Percentiles rank a stretch among this genome's conserved stretches.
phyloP scores from a whole-genome alignment of 1,140 invertebrate genomes.

The Sinella curviseta region DNA sequence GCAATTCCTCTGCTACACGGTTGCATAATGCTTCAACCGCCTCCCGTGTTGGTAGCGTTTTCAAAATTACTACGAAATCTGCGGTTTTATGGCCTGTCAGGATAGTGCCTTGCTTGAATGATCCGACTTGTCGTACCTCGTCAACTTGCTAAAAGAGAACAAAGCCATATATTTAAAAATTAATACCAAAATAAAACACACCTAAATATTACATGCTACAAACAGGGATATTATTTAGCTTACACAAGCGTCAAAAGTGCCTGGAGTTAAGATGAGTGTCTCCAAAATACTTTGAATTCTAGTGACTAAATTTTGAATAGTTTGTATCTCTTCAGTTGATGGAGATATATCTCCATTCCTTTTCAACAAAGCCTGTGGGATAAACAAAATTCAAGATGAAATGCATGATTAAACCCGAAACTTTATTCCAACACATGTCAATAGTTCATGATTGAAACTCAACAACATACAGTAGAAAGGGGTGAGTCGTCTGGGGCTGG shows the following conservation, averaged over 20 bases:
- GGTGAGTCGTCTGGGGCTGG: conserved; percentile 35
- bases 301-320: conserved; percentile 87
- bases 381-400: background rate
- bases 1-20: conserved; percentile 80
- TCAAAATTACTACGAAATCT: conserved; percentile 96
- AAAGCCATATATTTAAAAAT: conserved; percentile 1
- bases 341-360: conserved; percentile 87
- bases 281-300: conserved; percentile 90
- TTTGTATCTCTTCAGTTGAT: conserved; percentile 81
- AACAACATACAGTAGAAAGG: conserved; percentile 34
- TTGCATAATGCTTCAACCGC: conserved; percentile 87
- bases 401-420: background rate
- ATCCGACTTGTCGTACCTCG: conserved; percentile 92
- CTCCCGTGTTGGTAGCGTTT: conserved; percentile 93
- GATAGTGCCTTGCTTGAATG: conserved; percentile 98
- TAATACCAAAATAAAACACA: conserved; percentile 9
- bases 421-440: background rate
- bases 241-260: conserved; percentile 92
- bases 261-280: conserved; percentile 88
- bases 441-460: background rate
- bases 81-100: conserved; percentile 91
- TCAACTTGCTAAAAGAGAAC: conserved; percentile 76
- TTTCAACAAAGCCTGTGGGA: conserved; percentile 76
- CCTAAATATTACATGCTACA: conserved; percentile 17
- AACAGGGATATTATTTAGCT: no score